Evolutionary conservation across 2,888 invertebrate genomes (phyloP).

Genomic region (Drosophila anomalata): DNA sequence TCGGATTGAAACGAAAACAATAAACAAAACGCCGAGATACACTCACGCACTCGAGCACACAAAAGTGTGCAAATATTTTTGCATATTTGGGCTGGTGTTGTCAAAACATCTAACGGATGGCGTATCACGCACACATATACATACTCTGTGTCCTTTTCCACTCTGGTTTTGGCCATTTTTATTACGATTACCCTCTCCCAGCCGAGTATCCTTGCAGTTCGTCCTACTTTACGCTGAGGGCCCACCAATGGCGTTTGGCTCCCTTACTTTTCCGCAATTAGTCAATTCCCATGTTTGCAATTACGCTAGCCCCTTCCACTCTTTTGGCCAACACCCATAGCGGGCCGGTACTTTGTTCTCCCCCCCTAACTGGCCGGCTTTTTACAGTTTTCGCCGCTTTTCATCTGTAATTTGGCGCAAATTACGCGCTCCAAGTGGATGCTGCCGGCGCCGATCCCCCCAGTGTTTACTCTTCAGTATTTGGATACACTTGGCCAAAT

Average conservation of each 20-base stretch:
- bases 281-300: slow-evolving; percentile 82
- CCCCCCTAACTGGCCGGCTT: slow-evolving; percentile 38
- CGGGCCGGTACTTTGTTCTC: background rate
- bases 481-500: slow-evolving; percentile 2
- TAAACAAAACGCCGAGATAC: slow-evolving; percentile 16
- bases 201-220: background rate
- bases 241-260: slow-evolving; percentile 37
- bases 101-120: slow-evolving; percentile 68
- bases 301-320: slow-evolving; percentile 57
- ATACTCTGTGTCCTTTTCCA: background rate
- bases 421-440: slow-evolving; percentile 62
- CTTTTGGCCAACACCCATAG: slow-evolving; percentile 10
- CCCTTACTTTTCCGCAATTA: slow-evolving; percentile 75
- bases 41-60: slow-evolving; percentile 1
- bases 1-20: slow-evolving; percentile 17
- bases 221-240: background rate
- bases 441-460: slow-evolving; percentile 19
- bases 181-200: slow-evolving; percentile 5
- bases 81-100: slow-evolving; percentile 68
- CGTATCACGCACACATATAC: slow-evolving; percentile 23
- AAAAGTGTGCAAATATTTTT: slow-evolving; percentile 55
- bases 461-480: background rate
- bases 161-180: background rate
- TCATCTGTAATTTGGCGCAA: slow-evolving; percentile 60
- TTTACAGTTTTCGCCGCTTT: slow-evolving; percentile 57